Evolutionary conservation across 2,113 vertebrate genomes (phyloP).

Genomic region (Cariama cristata): DNA sequence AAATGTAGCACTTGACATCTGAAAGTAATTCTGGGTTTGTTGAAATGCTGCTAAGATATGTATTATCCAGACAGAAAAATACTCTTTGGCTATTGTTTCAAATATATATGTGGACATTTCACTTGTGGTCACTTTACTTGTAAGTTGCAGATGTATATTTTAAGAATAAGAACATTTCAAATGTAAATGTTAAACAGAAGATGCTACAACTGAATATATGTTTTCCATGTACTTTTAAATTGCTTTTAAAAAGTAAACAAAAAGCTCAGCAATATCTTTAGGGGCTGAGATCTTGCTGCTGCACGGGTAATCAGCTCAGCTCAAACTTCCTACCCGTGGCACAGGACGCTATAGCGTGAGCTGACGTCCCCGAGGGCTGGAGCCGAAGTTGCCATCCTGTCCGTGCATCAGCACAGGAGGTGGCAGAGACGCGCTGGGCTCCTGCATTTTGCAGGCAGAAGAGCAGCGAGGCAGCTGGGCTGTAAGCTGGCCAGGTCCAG

Average conservation of each 20-base stretch:
- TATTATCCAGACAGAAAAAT: not conserved
- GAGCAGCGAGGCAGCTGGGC: too few species aligned
- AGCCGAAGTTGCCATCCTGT: not conserved
- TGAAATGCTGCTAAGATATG: not conserved
- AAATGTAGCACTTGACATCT: not conserved
- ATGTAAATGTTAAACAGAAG: not conserved
- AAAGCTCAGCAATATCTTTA: accelerated
- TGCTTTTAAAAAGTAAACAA: not conserved
- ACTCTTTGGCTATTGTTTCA: not conserved
- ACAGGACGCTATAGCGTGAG: not conserved
- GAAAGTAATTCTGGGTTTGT: not conserved
- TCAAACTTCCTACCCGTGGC: not conserved
- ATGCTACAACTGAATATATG: not conserved
- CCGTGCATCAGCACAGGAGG: not conserved
- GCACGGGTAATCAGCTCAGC: accelerated
- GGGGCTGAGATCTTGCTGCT: not conserved
- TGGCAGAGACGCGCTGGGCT: not conserved
- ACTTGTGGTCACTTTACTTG: not conserved
- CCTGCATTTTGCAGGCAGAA: not conserved
- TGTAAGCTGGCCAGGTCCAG: not conserved
- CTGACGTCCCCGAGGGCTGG: not conserved
- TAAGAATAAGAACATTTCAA: not conserved
- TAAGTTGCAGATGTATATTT: not conserved
- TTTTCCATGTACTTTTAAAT: not conserved
- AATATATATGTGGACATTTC: accelerated